These are phyloP conservation scores for Aldrovandia affinis DNA, from an alignment of 2,797 vertebrate species.

Conservation along the genomic window DNA sequence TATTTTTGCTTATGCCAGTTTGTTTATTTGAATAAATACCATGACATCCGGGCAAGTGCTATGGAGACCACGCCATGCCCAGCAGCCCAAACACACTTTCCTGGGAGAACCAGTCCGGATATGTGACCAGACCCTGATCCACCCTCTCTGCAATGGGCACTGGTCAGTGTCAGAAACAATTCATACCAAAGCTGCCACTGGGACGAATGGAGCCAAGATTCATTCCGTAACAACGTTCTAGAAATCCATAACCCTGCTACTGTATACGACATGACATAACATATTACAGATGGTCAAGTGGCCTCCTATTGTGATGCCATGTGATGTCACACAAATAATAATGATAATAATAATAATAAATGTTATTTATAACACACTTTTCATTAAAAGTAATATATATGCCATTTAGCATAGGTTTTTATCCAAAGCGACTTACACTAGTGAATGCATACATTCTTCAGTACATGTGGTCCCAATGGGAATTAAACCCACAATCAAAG, in stretches of 20 bases:
- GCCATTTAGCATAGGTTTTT: too few relatives aligned
- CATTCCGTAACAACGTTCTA: background rate
- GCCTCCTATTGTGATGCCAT: background rate
- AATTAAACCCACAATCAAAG: too few relatives aligned
- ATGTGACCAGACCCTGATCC: background rate
- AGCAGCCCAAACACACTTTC: background rate
- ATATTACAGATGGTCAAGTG: background rate
- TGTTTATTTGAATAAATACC: background rate
- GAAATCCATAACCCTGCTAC: background rate
- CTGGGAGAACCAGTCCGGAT: background rate
- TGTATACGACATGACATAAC: background rate
- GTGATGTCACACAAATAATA: too few relatives aligned
- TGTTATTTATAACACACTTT: too few relatives aligned
- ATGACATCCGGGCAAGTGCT: too few relatives aligned
- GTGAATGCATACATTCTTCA: too few relatives aligned
- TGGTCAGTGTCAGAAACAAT: background rate
- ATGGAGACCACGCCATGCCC: background rate
- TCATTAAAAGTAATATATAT: too few relatives aligned
- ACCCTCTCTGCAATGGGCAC: background rate
- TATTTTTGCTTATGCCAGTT: background rate
- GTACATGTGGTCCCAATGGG: too few relatives aligned
- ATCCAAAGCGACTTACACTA: too few relatives aligned
- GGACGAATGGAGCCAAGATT: background rate
- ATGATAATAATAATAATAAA: too few relatives aligned
- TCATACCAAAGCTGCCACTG: background rate